These are phyloP conservation scores for Haemorhous mexicanus DNA, from an alignment of 2,113 vertebrate genomes.

Conservation along the genomic window DNA sequence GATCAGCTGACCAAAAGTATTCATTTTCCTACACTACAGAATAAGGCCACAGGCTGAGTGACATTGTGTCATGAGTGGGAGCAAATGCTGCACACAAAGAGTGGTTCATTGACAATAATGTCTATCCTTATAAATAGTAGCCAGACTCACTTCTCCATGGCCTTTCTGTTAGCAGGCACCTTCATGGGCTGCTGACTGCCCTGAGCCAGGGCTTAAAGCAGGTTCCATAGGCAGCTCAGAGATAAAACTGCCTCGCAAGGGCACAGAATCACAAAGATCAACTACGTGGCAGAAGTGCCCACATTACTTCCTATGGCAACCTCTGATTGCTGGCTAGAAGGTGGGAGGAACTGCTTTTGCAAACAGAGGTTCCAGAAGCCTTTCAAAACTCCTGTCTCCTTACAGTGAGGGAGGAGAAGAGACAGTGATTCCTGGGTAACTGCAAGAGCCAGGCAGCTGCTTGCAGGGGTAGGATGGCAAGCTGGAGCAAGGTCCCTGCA, in stretches of 20 bases:
- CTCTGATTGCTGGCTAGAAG: not conserved
- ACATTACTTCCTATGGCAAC: not conserved
- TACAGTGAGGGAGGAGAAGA: not conserved
- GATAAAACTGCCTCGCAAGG: rapidly evolving
- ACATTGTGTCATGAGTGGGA: rapidly evolving
- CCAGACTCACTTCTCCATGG: not conserved
- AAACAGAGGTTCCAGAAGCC: not conserved
- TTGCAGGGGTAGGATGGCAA: not conserved
- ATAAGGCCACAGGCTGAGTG: not conserved
- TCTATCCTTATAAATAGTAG: not conserved
- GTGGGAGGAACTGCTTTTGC: not conserved
- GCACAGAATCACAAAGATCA: not conserved
- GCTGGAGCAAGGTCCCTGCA: not conserved
- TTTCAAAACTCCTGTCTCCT: not conserved
- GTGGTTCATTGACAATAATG: not conserved
- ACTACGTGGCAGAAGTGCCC: not conserved
- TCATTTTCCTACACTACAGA: not conserved
- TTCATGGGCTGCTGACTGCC: not conserved
- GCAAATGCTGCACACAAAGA: not conserved
- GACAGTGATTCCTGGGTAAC: not conserved
- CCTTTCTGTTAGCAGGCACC: not conserved
- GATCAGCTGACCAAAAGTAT: not conserved
- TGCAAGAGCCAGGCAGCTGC: not conserved
- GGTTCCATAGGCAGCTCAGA: not conserved
- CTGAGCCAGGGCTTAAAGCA: not conserved